Evolutionary conservation across 1,140 invertebrate species (phyloP).

Genomic region (Drosophila parvula): DNA sequence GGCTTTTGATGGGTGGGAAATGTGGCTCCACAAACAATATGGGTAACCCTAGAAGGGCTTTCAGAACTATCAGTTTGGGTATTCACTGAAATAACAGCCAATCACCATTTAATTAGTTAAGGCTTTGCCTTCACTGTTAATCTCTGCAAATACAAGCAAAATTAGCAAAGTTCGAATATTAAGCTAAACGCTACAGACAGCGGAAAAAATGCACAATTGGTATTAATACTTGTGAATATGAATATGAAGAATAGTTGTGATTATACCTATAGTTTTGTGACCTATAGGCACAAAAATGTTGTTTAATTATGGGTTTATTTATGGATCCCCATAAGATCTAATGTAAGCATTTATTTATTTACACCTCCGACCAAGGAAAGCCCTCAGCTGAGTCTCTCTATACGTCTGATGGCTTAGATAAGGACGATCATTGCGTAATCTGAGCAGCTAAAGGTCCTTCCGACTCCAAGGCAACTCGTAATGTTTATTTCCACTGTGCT

Average conservation of each 20-base stretch:
- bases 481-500: constrained; percentile 81
- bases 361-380: not conserved
- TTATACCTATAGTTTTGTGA: too few relatives aligned
- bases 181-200: too few relatives aligned
- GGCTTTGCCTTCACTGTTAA: not conserved
- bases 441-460: not conserved
- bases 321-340: not conserved
- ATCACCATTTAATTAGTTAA: constrained; percentile 13
- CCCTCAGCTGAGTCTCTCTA: not conserved
- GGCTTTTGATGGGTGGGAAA: constrained; percentile 8
- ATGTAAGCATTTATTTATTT: not conserved
- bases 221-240: too few relatives aligned
- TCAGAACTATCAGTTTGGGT: constrained; percentile 23
- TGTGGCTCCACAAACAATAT: constrained; percentile 6
- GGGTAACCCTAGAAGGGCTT: constrained; percentile 18
- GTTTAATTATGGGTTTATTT: too few relatives aligned
- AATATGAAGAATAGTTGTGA: too few relatives aligned
- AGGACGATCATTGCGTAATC: constrained; percentile 58
- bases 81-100: not conserved
- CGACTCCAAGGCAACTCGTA: constrained; percentile 30
- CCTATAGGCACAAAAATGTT: too few relatives aligned
- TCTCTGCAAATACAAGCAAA: not conserved
- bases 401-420: constrained; percentile 35
- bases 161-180: not conserved
- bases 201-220: not conserved